phyloP scores from a whole-genome alignment of 1,140 invertebrate genomes.

The Caenorhabditis latens region DNA sequence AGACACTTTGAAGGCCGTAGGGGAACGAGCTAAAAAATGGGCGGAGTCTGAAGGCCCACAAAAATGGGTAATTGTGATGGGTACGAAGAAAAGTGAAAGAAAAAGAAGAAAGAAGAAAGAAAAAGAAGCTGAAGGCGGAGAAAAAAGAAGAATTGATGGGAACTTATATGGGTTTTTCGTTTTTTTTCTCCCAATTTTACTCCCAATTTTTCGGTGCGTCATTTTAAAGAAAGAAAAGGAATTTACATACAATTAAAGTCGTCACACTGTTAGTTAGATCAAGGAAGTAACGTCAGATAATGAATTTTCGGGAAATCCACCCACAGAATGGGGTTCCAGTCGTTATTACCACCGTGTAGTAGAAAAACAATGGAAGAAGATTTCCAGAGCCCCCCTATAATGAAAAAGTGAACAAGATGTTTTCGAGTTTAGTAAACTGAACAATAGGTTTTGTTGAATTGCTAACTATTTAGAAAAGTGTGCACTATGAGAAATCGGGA shows the following conservation, averaged over 20 bases:
- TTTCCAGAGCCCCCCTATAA: too few species aligned
- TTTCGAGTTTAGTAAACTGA: too few species aligned
- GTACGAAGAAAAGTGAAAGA: slow-evolving; percentile 36
- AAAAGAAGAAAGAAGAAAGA: not conserved
- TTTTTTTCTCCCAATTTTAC: slow-evolving; percentile 8
- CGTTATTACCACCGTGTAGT: too few species aligned
- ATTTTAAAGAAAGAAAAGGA: not conserved
- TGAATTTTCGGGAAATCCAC: not conserved
- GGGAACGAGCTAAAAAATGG: slow-evolving; percentile 33
- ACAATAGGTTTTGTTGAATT: too few species aligned
- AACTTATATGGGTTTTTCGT: slow-evolving; percentile 42
- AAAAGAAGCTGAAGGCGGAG: slow-evolving; percentile 3
- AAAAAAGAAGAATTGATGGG: slow-evolving; percentile 23
- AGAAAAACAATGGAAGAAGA: too few species aligned
- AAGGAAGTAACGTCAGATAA: not conserved
- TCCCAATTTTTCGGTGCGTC: not conserved
- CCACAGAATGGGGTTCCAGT: too few species aligned
- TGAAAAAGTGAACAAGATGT: too few species aligned
- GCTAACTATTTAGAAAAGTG: too few species aligned
- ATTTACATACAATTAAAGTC: slow-evolving; percentile 7
- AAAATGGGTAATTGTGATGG: slow-evolving; percentile 42
- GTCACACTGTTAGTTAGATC: not conserved
- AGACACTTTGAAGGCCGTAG: not conserved
- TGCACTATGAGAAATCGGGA: too few species aligned
- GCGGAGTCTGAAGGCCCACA: slow-evolving; percentile 15